Evolutionary conservation across 92 coral and sea anemone genomes (phyloP).

Genomic region (Umimayanthus chanpuru): DNA sequence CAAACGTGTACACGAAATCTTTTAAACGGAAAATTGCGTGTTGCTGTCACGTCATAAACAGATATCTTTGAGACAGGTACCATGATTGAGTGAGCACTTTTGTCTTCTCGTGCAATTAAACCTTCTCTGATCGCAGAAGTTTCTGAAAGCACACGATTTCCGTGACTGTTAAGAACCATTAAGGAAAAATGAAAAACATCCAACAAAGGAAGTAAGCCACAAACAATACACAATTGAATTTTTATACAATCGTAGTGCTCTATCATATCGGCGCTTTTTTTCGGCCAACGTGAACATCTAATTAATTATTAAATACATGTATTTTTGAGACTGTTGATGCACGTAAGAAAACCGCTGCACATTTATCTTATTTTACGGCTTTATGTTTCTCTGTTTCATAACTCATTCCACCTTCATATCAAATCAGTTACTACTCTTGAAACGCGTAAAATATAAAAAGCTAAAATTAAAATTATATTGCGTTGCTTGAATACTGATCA

Average conservation of each 20-base stretch:
- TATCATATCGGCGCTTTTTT: neutral
- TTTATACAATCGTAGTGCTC: neutral
- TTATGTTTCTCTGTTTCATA: neutral
- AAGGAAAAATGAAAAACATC: neutral
- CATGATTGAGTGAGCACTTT: neutral
- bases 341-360: neutral
- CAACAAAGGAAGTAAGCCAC: conserved; percentile 14
- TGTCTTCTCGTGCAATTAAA: conserved; percentile 6
- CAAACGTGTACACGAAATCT: neutral
- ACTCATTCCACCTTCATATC: neutral
- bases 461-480: neutral
- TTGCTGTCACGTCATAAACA: neutral
- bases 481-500: neutral
- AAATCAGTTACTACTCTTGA: neutral
- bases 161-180: conserved; percentile 9
- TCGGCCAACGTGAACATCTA: neutral
- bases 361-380: neutral
- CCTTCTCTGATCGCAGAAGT: neutral
- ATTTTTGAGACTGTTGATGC: neutral
- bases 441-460: neutral
- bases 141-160: neutral
- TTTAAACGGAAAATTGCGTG: conserved; percentile 18
- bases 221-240: neutral
- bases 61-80: neutral
- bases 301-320: neutral